Conservation (phyloP, 2,888 invertebrate genomes). For the Ditylenchus weischeri region DNA sequence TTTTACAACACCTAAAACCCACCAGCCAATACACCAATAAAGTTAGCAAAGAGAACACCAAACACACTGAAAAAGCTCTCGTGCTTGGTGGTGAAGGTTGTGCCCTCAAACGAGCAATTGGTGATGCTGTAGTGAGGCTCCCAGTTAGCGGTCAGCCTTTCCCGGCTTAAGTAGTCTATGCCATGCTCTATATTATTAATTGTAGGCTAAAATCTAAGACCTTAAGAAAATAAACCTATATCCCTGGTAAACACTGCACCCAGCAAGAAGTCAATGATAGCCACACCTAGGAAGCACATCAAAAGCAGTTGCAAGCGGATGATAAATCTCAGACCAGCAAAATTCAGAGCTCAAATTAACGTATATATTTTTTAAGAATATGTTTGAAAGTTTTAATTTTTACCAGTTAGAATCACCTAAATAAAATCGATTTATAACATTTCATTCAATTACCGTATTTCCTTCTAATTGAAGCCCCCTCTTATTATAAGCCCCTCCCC, state of each 20-base stretch:
- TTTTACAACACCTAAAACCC: neutral
- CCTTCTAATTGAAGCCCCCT: too few species aligned
- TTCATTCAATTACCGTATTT: too few species aligned
- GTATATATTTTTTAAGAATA: too few species aligned
- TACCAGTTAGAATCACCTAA: constrained; percentile 39
- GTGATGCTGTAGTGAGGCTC: constrained; percentile 71
- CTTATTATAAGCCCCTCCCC: too few species aligned
- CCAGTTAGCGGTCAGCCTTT: constrained; percentile 67
- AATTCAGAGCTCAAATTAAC: constrained; percentile 71
- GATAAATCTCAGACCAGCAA: constrained; percentile 96
- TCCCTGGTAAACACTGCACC: constrained; percentile 80
- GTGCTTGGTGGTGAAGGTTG: constrained; percentile 59
- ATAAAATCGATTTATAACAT: too few species aligned
- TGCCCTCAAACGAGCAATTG: constrained; percentile 28
- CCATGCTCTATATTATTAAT: constrained; percentile 67
- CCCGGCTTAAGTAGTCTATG: constrained; percentile 80
- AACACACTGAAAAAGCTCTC: constrained; percentile 92
- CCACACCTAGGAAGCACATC: constrained; percentile 77
- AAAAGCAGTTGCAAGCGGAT: constrained; percentile 87
- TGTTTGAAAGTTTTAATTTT: neutral
- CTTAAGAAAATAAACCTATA: constrained; percentile 65
- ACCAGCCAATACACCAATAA: constrained; percentile 87
- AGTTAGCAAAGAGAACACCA: constrained; percentile 94
- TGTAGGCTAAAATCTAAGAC: neutral
- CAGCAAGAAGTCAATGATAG: constrained; percentile 86